These are phyloP conservation scores for Brachionus koreanus DNA, from an alignment of 1,140 invertebrate genomes.

Conservation along the genomic window DNA sequence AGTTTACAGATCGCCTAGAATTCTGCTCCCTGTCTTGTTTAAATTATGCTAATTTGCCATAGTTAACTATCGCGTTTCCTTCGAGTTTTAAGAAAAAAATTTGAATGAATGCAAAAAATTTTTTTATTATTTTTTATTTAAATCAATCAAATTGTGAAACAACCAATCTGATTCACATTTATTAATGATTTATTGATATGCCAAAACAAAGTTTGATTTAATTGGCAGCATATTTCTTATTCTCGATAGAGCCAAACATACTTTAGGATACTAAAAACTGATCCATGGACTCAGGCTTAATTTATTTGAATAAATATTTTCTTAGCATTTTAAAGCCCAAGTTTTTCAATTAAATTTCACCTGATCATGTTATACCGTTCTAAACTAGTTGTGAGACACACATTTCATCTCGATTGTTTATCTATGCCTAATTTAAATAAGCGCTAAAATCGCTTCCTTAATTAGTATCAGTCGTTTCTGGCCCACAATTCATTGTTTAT, in stretches of 20 bases:
- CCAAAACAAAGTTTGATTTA: background rate
- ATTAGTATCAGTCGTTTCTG: conserved; percentile 11
- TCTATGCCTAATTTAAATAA: background rate
- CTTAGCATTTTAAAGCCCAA: background rate
- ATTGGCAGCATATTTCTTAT: background rate
- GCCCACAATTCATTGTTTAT: background rate
- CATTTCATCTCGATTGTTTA: background rate
- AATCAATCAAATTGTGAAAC: conserved; percentile 1
- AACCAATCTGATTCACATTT: background rate
- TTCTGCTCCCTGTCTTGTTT: background rate
- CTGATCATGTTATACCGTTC: conserved; percentile 18
- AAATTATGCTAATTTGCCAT: background rate
- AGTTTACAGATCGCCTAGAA: background rate
- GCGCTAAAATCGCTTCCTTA: background rate
- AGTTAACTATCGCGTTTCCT: background rate
- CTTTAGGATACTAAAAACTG: conserved; percentile 10
- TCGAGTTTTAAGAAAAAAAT: background rate
- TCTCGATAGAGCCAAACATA: background rate
- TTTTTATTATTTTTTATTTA: background rate
- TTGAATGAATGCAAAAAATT: background rate
- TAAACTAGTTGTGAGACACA: conserved; percentile 10
- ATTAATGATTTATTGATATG: conserved; percentile 10
- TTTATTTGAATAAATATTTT: conserved; percentile 1
- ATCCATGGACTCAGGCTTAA: background rate
- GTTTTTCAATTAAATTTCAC: conserved; percentile 26